These are phyloP conservation scores for Cheumatopsyche charites DNA, from an alignment of 1,140 invertebrate genomes.

Conservation along the genomic window DNA sequence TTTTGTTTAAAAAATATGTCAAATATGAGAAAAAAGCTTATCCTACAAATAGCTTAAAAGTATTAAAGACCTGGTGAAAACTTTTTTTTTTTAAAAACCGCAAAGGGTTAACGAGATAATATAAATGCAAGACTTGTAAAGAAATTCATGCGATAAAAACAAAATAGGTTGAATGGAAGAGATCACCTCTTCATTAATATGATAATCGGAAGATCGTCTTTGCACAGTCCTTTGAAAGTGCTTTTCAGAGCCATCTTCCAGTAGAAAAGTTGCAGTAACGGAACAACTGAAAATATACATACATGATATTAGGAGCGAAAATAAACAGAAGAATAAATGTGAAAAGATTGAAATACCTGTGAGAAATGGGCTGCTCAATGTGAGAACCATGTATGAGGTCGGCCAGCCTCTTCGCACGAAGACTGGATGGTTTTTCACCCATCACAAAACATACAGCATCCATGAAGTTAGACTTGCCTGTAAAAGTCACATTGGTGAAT, in stretches of 20 bases:
- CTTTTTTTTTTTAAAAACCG: too few relatives aligned
- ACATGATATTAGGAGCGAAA: slow-evolving; percentile 14
- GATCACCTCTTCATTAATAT: slow-evolving; percentile 86
- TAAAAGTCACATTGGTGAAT: slow-evolving; percentile 51
- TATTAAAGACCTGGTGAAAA: too few relatives aligned
- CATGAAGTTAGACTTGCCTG: slow-evolving; percentile 99
- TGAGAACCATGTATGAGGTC: slow-evolving; percentile 99
- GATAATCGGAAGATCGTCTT: slow-evolving; percentile 93
- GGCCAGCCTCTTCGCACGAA: slow-evolving; percentile 93
- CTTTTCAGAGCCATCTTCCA: slow-evolving; percentile 82
- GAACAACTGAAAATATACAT: slow-evolving; percentile 79
- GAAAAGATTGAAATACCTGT: slow-evolving; percentile 67
- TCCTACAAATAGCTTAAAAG: too few relatives aligned
- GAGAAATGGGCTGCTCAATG: slow-evolving; percentile 88
- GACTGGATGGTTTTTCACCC: slow-evolving; percentile 95
- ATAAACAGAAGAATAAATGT: background rate
- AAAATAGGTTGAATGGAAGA: slow-evolving; percentile 40
- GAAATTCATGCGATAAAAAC: slow-evolving; percentile 41
- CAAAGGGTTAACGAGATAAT: too few relatives aligned
- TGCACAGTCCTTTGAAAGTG: slow-evolving; percentile 91
- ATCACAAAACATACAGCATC: slow-evolving; percentile 99
- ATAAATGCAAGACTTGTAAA: slow-evolving; percentile 9
- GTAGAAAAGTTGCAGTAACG: slow-evolving; percentile 91
- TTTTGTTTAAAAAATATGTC: too few relatives aligned
- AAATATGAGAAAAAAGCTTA: too few relatives aligned